These are phyloP conservation scores for Pogonomyrmex californicus DNA, from an alignment of 1,140 invertebrate genomes.

Conservation along the genomic window DNA sequence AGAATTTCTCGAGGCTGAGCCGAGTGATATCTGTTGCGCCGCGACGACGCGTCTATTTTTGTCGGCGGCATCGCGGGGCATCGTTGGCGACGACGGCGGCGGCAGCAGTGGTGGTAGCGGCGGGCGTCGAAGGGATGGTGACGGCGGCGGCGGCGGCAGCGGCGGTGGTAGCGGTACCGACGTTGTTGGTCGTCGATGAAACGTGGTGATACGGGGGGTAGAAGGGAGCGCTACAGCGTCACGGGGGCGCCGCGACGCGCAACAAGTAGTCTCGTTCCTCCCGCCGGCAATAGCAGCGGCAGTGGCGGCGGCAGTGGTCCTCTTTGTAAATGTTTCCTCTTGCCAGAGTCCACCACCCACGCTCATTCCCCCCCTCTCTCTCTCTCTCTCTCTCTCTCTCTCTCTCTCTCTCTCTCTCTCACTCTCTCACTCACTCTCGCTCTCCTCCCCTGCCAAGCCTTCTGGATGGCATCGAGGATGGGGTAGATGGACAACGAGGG, in stretches of 20 bases:
- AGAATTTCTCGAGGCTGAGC: conserved; percentile 36
- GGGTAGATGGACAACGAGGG: conserved; percentile 21
- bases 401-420: conserved; percentile 37
- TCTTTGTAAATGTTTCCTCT: conserved; percentile 79
- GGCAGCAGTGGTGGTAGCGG: conserved; percentile 43
- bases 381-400: conserved; percentile 17
- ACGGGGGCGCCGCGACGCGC: conserved; percentile 76
- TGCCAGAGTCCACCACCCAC: conserved; percentile 63
- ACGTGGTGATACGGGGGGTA: conserved; percentile 36
- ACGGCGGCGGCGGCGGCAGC: conserved; percentile 21
- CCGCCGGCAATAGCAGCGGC: conserved; percentile 19
- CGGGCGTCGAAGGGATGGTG: conserved; percentile 58
- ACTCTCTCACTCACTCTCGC: neutral
- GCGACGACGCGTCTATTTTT: conserved; percentile 83
- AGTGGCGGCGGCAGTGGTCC: conserved; percentile 6
- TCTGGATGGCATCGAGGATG: neutral
- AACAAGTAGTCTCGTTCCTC: conserved; percentile 75
- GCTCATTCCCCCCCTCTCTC: conserved; percentile 19
- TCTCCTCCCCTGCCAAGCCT: conserved; percentile 37
- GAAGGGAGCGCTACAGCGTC: conserved; percentile 65
- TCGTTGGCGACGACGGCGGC: conserved; percentile 67
- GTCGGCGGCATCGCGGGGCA: conserved; percentile 74
- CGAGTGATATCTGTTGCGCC: conserved; percentile 84
- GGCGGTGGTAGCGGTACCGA: conserved; percentile 29
- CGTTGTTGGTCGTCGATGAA: conserved; percentile 55